A percentile compares a stretch with the other conserved stretches of the same genome.
Evolutionary conservation across 2,888 invertebrate genomes (phyloP).

Genomic region (Heliothis peltigera): DNA sequence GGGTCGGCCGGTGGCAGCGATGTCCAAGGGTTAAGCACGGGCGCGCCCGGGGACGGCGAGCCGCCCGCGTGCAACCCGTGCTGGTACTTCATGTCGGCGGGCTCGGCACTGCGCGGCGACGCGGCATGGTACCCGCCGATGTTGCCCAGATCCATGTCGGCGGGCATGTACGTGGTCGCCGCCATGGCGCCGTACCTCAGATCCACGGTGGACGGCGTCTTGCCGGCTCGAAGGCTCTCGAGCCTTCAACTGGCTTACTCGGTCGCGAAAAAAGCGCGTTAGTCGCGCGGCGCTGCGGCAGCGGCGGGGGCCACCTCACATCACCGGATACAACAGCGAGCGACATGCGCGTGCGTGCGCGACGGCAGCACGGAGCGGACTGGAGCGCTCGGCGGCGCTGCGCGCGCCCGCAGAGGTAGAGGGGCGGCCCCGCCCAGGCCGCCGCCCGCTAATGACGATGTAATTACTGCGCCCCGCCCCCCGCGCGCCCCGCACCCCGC

Average conservation of each 20-base stretch:
- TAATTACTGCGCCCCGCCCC: conserved; percentile 79
- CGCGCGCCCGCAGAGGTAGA: conserved; percentile 80
- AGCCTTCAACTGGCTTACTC: conserved; percentile 88
- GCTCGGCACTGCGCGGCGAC: conserved; percentile 96
- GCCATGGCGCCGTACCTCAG: conserved; percentile 95
- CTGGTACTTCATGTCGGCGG: conserved; percentile 98
- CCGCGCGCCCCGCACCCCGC: conserved; percentile 57
- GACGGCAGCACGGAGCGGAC: conserved; percentile 88
- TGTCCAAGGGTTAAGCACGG: conserved; percentile 94
- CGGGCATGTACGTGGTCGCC: conserved; percentile 98
- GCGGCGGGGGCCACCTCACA: conserved; percentile 89
- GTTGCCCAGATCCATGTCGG: conserved; percentile 95
- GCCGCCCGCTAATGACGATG: conserved; percentile 80
- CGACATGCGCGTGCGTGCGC: conserved; percentile 91
- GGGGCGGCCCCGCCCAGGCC: conserved; percentile 84
- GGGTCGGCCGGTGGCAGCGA: conserved; percentile 95
- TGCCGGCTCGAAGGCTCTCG: conserved; percentile 90
- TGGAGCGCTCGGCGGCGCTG: conserved; percentile 80
- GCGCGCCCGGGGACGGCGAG: conserved; percentile 89
- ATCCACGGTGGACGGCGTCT: conserved; percentile 91
- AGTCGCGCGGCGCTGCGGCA: conserved; percentile 86
- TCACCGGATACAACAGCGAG: conserved; percentile 84
- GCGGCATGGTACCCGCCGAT: conserved; percentile 95
- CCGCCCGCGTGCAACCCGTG: conserved; percentile 95
- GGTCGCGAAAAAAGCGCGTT: conserved; percentile 86